Percentiles rank a stretch among this genome's conserved stretches.
These are phyloP conservation scores for Hyperoplus immaculatus DNA, from an alignment of 2,797 vertebrate species.

Conservation along the genomic window DNA sequence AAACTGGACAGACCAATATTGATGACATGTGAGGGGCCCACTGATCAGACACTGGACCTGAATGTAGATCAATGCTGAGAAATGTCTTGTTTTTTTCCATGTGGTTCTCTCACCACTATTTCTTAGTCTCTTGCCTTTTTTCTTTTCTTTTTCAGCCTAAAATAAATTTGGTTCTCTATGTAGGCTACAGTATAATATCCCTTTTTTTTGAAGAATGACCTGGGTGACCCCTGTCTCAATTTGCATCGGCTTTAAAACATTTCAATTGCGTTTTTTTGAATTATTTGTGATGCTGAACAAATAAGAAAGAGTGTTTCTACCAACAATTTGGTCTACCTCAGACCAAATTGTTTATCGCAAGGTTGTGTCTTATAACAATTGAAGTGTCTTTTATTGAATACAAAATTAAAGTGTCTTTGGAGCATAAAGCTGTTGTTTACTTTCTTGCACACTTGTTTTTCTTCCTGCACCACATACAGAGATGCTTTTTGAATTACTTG, in stretches of 20 bases:
- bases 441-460: no score
- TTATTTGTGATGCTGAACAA: no score
- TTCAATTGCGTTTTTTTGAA: conserved; percentile 26
- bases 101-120: neutral
- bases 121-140: neutral
- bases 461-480: no score
- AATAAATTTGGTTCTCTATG: conserved; percentile 11
- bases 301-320: no score
- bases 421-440: no score
- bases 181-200: neutral
- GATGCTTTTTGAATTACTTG: no score
- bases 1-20: conserved; percentile 32
- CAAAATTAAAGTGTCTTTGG: no score
- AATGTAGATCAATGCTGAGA: conserved; percentile 27
- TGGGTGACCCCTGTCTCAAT: conserved; percentile 10
- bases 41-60: conserved; percentile 26
- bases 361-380: no score
- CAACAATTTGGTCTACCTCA: no score
- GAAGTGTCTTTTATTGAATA: no score
- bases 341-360: no score
- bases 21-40: conserved; percentile 21
- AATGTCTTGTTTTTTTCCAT: neutral
- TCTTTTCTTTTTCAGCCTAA: neutral
- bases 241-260: conserved; percentile 22
- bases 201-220: conserved; percentile 4